Base-by-base conservation (phyloP, 2,797 vertebrate genomes). In the Valencia hispanica region DNA sequence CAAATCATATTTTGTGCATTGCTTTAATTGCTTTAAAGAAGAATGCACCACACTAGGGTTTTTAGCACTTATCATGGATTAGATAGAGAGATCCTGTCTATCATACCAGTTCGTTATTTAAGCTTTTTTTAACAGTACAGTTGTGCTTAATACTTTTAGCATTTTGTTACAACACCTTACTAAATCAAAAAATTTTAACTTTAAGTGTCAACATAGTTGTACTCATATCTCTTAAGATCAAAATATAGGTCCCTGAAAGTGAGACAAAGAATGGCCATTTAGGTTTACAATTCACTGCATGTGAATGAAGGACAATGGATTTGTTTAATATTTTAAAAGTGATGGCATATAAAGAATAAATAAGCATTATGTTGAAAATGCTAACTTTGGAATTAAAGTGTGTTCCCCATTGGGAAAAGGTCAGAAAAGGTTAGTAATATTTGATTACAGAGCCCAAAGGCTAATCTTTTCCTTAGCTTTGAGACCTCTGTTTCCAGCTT, bases 341-440 rank as follows among this genome's bases (percentile, higher is more conserved):
- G 75, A 79, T 53, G 61, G 61, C 78, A 73, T 47, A 72, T 48
- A 74, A 55, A 81, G 20, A 69, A 68, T 57, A 72, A 75, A 34
- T 65, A 78, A 79, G 79, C 81, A 88, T 91, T 85, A 91, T 92
- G 88, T 78, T 83, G 84, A 89, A 74, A 71, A 79, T 88, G 91
- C 88, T 88, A 48, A 76, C 34, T 82, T 86, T 88, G 65, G 81
- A 80, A 73, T 81, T 73, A 72, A 74, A 84, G 50, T 25, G 2
- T 69, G 51, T 74, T 79, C 84, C 85, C 85, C 57, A 55, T 47
- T 79, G 79, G 79, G 77, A 57, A 86, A 86, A 87, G 86, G 87
- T 88, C 78, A 88, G 77, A 66, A 81, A 85, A 10, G 27, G 4
- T 59, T 71, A 73, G 65, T 87, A 78, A 88, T 88, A 79, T 80